Base-by-base conservation (phyloP, 2,797 vertebrate genomes). In the Myiothlypis chrysogaster region DNA sequence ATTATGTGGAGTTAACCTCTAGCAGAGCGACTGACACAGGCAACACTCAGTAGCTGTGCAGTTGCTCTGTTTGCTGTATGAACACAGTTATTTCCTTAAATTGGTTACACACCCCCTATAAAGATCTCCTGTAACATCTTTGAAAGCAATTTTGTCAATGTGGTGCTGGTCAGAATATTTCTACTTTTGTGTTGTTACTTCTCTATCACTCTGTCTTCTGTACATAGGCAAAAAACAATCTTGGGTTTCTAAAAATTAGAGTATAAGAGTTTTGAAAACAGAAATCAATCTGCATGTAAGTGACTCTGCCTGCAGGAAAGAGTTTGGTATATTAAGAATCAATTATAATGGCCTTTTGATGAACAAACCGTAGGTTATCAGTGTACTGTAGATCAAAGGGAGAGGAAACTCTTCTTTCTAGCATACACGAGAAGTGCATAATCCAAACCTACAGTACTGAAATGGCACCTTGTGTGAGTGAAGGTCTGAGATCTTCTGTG, bases 301-400 rank as follows among this genome's bases (percentile, higher is more conserved):
- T 90, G 66, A 49, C 87, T 93, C 90, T 76, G 14, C 32, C 47
- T 90, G 24, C 65, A 61, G 97, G 75, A 95, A 95, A 92, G 93
- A 72, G 44, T 93, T 95, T 83, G 61, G 78, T 97, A 79, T 94
- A 96, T 89, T 92, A 96, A 65, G 95, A 97, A 83, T 96, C 95
- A 98, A 95, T 97, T 97, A 95, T 95, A 95, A 46, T 81, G 87
- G 23, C 32, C 32, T 87, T 95, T 86, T 66, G 35, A 83, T 77
- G 53, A 93, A 69, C 35, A 82, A 91, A 60, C 32, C 6, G 2
- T 79, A 77, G 66, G 69, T 91, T 75, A 66, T 80, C 39, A 46
- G 12, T 55, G 34, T 80, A 52, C 56, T 82, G 8, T 49, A 86
- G 59, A 43, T 93, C 44, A 4, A 71, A 81, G 64, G 39, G 34